phyloP scores from a whole-genome alignment of 2,888 invertebrate species.

The Ferrisia virgata region DNA sequence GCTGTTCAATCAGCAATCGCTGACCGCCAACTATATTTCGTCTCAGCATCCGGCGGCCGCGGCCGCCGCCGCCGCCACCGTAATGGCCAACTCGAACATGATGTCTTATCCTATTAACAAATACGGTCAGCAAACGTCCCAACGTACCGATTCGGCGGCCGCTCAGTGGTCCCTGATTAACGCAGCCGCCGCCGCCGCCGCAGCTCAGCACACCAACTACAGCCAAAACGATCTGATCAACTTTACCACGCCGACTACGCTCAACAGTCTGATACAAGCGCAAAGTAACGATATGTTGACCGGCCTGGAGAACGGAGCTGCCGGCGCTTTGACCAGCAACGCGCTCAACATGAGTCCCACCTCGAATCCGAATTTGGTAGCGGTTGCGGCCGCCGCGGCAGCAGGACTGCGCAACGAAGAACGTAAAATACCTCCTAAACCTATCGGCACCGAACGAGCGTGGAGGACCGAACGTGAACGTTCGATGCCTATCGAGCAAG shows the following conservation, averaged over 20 bases:
- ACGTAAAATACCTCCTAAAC: conserved; percentile 63
- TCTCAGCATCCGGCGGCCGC: conserved; percentile 50
- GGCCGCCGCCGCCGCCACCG: conserved; percentile 51
- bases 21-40: conserved; percentile 37
- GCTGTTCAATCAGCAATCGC: conserved; percentile 45
- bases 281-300: conserved; percentile 54
- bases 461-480: conserved; percentile 58
- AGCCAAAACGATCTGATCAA: conserved; percentile 47
- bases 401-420: conserved; percentile 54
- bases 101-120: conserved; percentile 51
- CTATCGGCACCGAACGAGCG: conserved; percentile 79
- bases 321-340: conserved; percentile 19
- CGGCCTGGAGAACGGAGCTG: conserved; percentile 52
- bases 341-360: conserved; percentile 47
- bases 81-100: conserved; percentile 49
- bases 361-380: conserved; percentile 52
- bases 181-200: conserved; percentile 49
- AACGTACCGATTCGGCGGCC: conserved; percentile 50
- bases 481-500: conserved; percentile 31
- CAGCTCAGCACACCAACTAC: conserved; percentile 41
- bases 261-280: conserved; percentile 45
- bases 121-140: conserved; percentile 51
- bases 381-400: conserved; percentile 58
- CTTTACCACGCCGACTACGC: conserved; percentile 48
- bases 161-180: conserved; percentile 53